Evolutionary conservation across 2,113 vertebrate species (phyloP).

Genomic region (Sitta europaea): DNA sequence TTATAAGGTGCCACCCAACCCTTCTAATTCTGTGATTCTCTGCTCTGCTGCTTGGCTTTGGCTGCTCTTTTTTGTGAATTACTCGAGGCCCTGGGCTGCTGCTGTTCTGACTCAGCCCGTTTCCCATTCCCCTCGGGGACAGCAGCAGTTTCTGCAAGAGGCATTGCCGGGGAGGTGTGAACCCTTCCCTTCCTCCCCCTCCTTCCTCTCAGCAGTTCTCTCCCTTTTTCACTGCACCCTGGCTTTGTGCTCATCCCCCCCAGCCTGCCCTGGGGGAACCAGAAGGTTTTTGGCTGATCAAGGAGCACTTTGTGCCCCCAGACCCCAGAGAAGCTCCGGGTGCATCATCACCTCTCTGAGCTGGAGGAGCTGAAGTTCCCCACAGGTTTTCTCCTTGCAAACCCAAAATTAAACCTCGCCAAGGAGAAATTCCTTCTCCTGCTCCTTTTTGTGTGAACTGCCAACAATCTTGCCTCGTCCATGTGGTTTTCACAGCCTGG

Average conservation of each 20-base stretch:
- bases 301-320: not conserved
- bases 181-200: not conserved
- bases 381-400: fast-evolving
- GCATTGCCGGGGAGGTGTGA: slow-evolving; percentile 53
- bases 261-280: fast-evolving
- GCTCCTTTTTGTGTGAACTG: not conserved
- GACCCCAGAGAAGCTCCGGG: not conserved
- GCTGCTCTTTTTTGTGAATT: not conserved
- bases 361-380: not conserved
- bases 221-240: not conserved
- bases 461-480: not conserved
- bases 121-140: not conserved
- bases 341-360: fast-evolving
- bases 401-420: fast-evolving
- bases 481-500: fast-evolving
- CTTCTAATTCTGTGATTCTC: not conserved
- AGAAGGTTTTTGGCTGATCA: not conserved
- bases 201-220: not conserved
- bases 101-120: not conserved
- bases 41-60: not conserved
- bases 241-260: not conserved
- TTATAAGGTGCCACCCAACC: not conserved
- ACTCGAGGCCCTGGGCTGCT: not conserved
- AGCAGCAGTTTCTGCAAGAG: slow-evolving; percentile 54
- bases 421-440: fast-evolving